Conservation (phyloP, 2,113 vertebrate species). For the Rynchops niger region DNA sequence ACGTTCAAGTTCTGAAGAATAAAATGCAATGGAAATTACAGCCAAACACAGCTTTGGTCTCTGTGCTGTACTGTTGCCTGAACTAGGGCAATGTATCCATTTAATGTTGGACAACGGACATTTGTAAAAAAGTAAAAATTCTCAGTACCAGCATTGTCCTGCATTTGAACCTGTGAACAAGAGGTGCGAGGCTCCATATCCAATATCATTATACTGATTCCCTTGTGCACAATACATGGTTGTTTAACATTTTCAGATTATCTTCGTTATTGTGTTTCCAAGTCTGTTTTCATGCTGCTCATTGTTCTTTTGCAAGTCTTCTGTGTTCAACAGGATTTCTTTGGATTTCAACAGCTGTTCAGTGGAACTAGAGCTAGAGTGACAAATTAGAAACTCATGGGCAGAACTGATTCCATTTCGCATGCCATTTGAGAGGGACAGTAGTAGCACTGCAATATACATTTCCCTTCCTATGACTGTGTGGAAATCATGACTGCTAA, state of each 20-base stretch:
- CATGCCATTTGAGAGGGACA: not conserved
- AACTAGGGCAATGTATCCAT: not conserved
- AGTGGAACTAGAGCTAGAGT: constrained; percentile 21
- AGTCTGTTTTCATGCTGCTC: not conserved
- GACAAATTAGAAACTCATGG: constrained; percentile 35
- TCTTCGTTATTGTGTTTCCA: not conserved
- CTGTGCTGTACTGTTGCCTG: not conserved
- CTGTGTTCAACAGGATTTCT: not conserved
- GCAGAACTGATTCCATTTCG: constrained; percentile 42
- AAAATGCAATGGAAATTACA: not conserved
- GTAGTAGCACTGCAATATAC: not conserved
- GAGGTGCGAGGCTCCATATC: not conserved
- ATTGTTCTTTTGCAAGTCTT: not conserved
- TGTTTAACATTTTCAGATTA: not conserved
- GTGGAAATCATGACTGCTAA: not conserved
- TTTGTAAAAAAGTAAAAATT: not conserved
- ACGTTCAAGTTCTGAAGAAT: not conserved
- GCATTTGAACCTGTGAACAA: not conserved
- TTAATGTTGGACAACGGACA: not conserved
- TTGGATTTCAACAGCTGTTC: constrained; percentile 24
- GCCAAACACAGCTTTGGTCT: not conserved
- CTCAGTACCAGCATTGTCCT: not conserved
- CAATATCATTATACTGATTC: not conserved
- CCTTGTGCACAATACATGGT: not conserved
- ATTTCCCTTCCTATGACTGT: not conserved